Evolutionary conservation across 2,888 invertebrate genomes (phyloP), one percentile per base, ranked within the genome.

Genomic region (Meteorus colon): DNA sequence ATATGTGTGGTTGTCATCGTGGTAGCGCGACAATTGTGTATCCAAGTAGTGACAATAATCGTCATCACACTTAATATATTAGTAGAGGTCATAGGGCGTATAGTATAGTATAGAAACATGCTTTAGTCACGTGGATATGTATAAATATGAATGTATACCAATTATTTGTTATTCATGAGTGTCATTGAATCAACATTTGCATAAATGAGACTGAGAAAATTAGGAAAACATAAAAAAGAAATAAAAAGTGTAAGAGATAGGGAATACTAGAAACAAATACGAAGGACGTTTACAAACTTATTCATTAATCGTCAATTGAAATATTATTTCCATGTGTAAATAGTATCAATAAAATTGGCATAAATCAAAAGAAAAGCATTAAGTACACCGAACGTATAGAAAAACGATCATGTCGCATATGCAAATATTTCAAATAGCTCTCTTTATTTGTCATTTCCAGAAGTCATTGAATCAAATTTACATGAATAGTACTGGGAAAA

Each of bases 401-500:
- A 41, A 12, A 12, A 41, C 12, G 2, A 2, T 12, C 12, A 1
- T 12, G 8, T 41, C 12, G 2, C 41, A 12, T 41, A 41, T 12
- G 12, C 6, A 12, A 41, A 41, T 12, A 41, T 12, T 12, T 41
- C 8, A 10, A 2, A 41, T 41, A 41, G 0, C 8, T 10, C 12
- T 10, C 4, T 41, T 55, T 19, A 55, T 55, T 55, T 19, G 2
- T 24, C 1, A 8, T 19, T 55, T 19, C 4, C 8, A 19, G 19
- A n/a, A 8, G 55, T 19, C 55, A 55, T 55, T 19, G 8, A 4
- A 55, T 55, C 10, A 55, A 55, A 63, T 72, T 72, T 45, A 48
- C 63, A 45, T 29, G n/a, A 65, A 65, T 19, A 19, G 8, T 72
- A 63, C 63, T 29, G 45, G 51, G 62, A 63, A 60, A 74, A 60